Evolutionary conservation across 1,140 invertebrate genomes (phyloP).

Genomic region (Lepidurus packardi): DNA sequence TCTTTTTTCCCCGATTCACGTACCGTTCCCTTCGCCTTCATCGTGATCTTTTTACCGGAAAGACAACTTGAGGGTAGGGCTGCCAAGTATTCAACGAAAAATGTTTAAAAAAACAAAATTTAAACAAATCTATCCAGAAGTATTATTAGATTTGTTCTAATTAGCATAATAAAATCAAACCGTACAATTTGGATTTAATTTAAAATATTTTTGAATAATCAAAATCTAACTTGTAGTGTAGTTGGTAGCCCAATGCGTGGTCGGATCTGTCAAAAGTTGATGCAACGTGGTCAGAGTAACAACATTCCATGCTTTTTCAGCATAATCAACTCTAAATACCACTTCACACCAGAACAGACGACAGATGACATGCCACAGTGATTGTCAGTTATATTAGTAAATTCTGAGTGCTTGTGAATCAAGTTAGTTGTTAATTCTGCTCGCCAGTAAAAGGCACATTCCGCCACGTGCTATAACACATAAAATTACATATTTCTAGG

Average conservation of each 20-base stretch:
- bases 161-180: not conserved
- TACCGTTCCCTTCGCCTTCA: slow-evolving; percentile 18
- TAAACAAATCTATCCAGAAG: not conserved
- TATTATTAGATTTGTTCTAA: not conserved
- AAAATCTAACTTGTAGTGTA: not conserved
- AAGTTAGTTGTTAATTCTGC: not conserved
- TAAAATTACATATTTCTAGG: not conserved
- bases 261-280: slow-evolving; percentile 3
- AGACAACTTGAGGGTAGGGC: not conserved
- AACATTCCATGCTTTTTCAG: slow-evolving; percentile 9
- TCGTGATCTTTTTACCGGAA: slow-evolving; percentile 4
- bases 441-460: not conserved
- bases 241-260: slow-evolving; percentile 13
- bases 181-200: no score
- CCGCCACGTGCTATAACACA: not conserved
- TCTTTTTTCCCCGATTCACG: not conserved
- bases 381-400: not conserved
- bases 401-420: not conserved
- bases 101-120: not conserved
- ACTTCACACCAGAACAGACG: not conserved
- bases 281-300: not conserved
- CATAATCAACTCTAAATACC: not conserved
- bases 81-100: not conserved
- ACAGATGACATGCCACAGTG: not conserved
- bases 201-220: no score